Evolutionary conservation across 2,888 invertebrate species (phyloP), one percentile per base, ranked within the genome.

Genomic region (Acanthosepion pharaonis): DNA sequence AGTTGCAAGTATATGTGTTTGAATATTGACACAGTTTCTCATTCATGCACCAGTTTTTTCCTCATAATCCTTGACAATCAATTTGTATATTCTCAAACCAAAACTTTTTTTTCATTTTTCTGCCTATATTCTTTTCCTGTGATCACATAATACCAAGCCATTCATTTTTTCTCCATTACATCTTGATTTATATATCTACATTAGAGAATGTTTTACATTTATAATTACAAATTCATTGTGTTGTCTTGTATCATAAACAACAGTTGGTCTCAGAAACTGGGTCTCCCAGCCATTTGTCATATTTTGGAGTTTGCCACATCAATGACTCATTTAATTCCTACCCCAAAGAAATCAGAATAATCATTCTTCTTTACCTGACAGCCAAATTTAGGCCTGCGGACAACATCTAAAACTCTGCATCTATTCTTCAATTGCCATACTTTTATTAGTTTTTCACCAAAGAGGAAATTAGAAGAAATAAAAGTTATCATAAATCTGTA

Each of bases 131-230:
- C n/a, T n/a, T 33, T 78, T 78, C 28, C 78, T 78, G 33, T 78
- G 78, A 78, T 78, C 78, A 78, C n/a, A 78, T 78, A 78, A 78
- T 78, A 78, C n/a, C 78, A 18, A 78, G n/a, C 78, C n/a, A 78
- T 78, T 78, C 78, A 78, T 78, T 78, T n/a, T 78, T n/a, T 33
- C 78, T 78, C 78, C 78, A 78, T 78, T 78, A n/a, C 78, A 78
- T 78, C n/a, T n/a, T 78, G 78, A 78, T 78, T 78, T 78, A 78
- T 78, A n/a, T 78, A 78, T 78, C 78, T 78, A 78, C n/a, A 78
- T 78, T 33, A 78, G 78, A 78, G 78, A 78, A 78, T 78, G 78
- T 9, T 78, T 78, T n/a, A 18, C 78, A 78, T 78, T 78, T 78
- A n/a, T 78, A 78, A 78, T 78, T 78, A 78, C 78, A 78, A 33